phyloP scores from a whole-genome alignment of 2,888 invertebrate species.

The Falcaria lacertinaria region DNA sequence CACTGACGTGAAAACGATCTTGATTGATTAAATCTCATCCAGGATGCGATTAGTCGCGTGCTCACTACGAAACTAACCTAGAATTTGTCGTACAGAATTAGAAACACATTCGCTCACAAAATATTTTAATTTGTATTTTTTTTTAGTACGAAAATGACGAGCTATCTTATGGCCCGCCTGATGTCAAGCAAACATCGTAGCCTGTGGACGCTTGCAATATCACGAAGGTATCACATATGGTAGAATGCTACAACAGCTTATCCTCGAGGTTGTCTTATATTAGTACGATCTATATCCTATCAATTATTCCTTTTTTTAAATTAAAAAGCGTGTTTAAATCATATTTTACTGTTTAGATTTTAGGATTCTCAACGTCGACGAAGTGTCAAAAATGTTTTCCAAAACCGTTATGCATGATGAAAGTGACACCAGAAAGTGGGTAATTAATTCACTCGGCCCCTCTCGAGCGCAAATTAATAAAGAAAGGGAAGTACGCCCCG shows the following conservation, averaged over 20 bases:
- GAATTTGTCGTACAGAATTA: conserved; percentile 6
- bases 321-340: too few species aligned
- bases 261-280: too few species aligned
- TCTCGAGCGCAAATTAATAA: conserved; percentile 5
- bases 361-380: neutral
- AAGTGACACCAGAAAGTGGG: conserved; percentile 4
- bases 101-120: too few species aligned
- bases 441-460: conserved; percentile 5
- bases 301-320: too few species aligned
- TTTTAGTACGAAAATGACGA: too few species aligned
- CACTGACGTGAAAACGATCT: neutral
- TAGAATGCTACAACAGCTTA: too few species aligned
- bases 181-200: too few species aligned
- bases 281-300: too few species aligned
- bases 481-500: conserved; percentile 3
- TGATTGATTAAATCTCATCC: conserved; percentile 25
- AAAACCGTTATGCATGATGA: neutral
- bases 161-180: too few species aligned
- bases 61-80: conserved; percentile 5
- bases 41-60: conserved; percentile 19
- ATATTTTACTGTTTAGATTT: neutral
- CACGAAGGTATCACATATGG: too few species aligned
- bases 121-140: too few species aligned
- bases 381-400: neutral
- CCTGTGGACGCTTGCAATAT: too few species aligned